phyloP scores from a whole-genome alignment of 2,113 vertebrate genomes.

The Oncorhynchus nerka region DNA sequence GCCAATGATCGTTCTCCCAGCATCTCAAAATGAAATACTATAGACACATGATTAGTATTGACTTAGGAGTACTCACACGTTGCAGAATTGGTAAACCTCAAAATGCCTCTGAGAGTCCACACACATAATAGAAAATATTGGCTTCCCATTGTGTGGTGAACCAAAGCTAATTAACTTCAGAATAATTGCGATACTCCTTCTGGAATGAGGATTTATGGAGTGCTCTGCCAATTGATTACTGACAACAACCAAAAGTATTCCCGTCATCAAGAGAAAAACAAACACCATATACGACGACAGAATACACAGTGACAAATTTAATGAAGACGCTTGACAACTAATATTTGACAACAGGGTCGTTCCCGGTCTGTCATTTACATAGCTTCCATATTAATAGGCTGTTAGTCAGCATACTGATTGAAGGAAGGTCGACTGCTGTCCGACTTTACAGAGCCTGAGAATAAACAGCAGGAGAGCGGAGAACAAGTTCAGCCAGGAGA shows the following conservation, averaged over 20 bases:
- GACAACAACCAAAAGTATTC: not conserved
- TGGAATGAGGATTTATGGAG: not conserved
- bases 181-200: not conserved
- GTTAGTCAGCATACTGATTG: not conserved
- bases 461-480: not conserved
- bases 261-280: not conserved
- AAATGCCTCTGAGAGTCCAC: not conserved
- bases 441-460: not conserved
- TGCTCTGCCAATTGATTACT: not conserved
- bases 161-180: not conserved
- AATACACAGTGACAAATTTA: not conserved
- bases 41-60: too few species aligned
- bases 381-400: not conserved
- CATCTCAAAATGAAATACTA: too few species aligned
- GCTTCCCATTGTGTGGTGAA: constrained; percentile 1
- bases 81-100: not conserved
- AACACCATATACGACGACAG: too few species aligned
- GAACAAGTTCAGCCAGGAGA: not conserved
- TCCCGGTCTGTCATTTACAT: not conserved
- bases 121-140: not conserved
- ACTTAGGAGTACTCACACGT: too few species aligned
- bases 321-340: not conserved
- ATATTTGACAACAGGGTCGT: not conserved
- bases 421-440: not conserved
- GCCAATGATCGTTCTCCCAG: too few species aligned